These are phyloP conservation scores for Melinopterus prodromus DNA, from an alignment of 2,888 invertebrate species.

Conservation along the genomic window DNA sequence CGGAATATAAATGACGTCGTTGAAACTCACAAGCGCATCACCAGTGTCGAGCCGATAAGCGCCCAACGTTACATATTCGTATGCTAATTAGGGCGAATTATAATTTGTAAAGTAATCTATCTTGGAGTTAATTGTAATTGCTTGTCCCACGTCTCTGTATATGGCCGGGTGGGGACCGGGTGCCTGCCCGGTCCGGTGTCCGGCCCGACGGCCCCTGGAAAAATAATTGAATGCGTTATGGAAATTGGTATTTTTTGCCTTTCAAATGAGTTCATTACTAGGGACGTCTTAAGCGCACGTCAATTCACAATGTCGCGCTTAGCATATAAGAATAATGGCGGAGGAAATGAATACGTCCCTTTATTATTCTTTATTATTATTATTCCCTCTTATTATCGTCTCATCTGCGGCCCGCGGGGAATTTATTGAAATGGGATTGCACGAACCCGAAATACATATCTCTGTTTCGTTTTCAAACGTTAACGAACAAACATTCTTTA, in stretches of 20 bases:
- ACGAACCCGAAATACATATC: no score
- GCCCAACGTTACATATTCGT: neutral
- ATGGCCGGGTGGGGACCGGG: neutral
- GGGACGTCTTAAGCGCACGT: slow-evolving; percentile 25
- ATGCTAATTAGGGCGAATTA: slow-evolving; percentile 26
- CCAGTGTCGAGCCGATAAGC: neutral
- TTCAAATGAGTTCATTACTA: slow-evolving; percentile 26
- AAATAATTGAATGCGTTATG: slow-evolving; percentile 26
- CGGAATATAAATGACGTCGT: neutral
- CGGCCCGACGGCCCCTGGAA: slow-evolving; percentile 9
- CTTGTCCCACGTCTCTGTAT: slow-evolving; percentile 20
- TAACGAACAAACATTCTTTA: no score
- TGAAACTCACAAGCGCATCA: neutral
- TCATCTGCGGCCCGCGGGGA: no score
- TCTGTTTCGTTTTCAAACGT: no score
- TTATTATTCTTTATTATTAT: slow-evolving; percentile 7
- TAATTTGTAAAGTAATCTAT: slow-evolving; percentile 27
- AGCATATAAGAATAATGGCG: slow-evolving; percentile 18
- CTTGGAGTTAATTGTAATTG: slow-evolving; percentile 23
- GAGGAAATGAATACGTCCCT: slow-evolving; percentile 22
- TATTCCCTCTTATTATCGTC: no score
- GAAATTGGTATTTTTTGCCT: slow-evolving; percentile 24
- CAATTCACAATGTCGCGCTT: slow-evolving; percentile 19
- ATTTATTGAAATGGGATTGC: no score
- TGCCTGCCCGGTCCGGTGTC: slow-evolving; percentile 7